phyloP scores from a whole-genome alignment of 64 coral and sea anemone species.

The Trachythela sp. region DNA sequence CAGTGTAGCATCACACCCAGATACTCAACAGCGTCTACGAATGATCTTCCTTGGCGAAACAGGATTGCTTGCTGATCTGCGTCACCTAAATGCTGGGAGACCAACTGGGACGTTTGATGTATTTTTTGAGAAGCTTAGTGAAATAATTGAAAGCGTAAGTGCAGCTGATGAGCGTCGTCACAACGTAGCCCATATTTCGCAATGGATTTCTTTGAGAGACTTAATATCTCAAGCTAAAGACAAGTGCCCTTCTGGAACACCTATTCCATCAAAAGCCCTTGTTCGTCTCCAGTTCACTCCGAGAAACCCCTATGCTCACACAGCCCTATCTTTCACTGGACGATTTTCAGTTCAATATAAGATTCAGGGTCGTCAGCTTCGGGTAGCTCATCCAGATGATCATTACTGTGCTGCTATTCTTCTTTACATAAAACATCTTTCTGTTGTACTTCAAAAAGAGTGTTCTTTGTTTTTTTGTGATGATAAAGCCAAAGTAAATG shows the following conservation, averaged over 20 bases:
- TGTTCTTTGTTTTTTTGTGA: slow-evolving; percentile 29
- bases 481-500: slow-evolving; percentile 51
- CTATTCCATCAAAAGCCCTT: slow-evolving; percentile 33
- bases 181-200: slow-evolving; percentile 31
- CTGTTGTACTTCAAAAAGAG: slow-evolving; percentile 12
- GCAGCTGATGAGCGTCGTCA: slow-evolving; percentile 45
- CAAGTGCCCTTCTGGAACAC: slow-evolving; percentile 32
- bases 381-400: slow-evolving; percentile 1
- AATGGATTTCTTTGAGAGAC: slow-evolving; percentile 24
- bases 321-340: slow-evolving; percentile 21
- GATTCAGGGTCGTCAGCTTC: slow-evolving; percentile 33
- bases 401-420: slow-evolving; percentile 47
- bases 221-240: slow-evolving; percentile 31
- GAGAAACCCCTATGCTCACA: slow-evolving; percentile 38
- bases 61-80: slow-evolving; percentile 16
- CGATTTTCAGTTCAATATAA: slow-evolving; percentile 40
- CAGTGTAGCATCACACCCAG: slow-evolving; percentile 36
- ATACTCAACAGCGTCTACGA: slow-evolving; percentile 47
- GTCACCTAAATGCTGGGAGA: slow-evolving; percentile 33
- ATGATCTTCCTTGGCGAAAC: slow-evolving; percentile 33
- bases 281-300: slow-evolving; percentile 49
- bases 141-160: slow-evolving; percentile 13
- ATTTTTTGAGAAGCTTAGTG: not conserved
- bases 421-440: slow-evolving; percentile 16
- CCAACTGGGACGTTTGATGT: slow-evolving; percentile 26